Evolutionary conservation across 2,113 vertebrate genomes (phyloP), one percentile per base, ranked within the genome.

Genomic region (Bufo bufo): DNA sequence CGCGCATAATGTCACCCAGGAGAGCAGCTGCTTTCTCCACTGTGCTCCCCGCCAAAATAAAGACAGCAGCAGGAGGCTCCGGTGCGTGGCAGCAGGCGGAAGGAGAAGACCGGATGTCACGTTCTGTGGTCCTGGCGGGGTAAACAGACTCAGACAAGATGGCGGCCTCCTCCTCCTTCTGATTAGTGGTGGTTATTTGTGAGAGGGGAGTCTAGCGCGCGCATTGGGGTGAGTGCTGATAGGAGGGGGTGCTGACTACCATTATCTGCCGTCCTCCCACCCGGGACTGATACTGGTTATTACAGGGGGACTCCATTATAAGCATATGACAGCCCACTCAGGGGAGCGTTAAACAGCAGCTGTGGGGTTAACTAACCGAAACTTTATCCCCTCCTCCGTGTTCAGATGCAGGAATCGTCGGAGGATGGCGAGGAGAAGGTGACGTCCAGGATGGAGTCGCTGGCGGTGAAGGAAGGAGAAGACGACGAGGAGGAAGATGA

Each of bases 371-470:
- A 52, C 52, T 75, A 14, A 16, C 12, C 7, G 0, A 8, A 10
- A 49, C 43, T 33, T 75, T 16, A 17, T 1, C 12, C 33, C 33
- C 4, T 59, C 5, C 14, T 33, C 54, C n/a, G 0, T 20, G 1
- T 63, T 23, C 12, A 87, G 86, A 87, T 87, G 86, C 66, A 87
- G 79, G 86, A 87, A 3, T 75, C 87, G 33, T 86, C 88, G 65
- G 90, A 90, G 8, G 90, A 90, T 14, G 84, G 74, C 16, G 93
- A 93, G 90, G 93, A 94, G 84, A 92, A 94, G 79, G 93, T 94
- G 90, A 94, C 93, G 65, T 93, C 93, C 50, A 94, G 95, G 58
- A 94, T 97, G 50, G 95, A 96, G 90, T 92, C 95, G 81, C 90
- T 97, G 91, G 95, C 93, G 1, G 93, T 94, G 77, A 93, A 93